Evolutionary conservation across 2,797 vertebrate species (phyloP).

Genomic region (Hephaestus fuliginosus): DNA sequence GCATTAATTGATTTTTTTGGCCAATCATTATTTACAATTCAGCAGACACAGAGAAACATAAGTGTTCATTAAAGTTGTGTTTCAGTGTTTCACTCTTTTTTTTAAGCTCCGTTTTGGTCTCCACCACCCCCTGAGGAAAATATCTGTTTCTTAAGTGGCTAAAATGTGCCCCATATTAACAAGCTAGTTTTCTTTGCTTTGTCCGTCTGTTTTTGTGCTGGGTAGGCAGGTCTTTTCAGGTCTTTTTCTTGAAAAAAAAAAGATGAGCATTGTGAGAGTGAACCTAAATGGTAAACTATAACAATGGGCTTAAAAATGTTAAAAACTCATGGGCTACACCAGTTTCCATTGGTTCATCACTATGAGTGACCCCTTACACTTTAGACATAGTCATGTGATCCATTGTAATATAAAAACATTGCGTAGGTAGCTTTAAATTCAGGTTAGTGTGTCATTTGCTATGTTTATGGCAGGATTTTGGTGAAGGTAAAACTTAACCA

Average conservation of each 20-base stretch:
- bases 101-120: conserved; percentile 1
- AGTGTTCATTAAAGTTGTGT: neutral
- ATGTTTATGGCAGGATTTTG: neutral
- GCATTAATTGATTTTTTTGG: too few species aligned
- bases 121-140: neutral
- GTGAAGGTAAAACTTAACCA: neutral
- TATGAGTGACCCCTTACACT: neutral
- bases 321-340: neutral
- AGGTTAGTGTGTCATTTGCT: neutral
- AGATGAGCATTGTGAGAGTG: neutral
- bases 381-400: neutral
- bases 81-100: neutral
- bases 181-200: neutral
- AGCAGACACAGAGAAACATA: neutral
- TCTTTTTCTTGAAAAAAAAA: conserved; percentile 7
- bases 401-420: neutral
- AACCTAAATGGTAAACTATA: neutral
- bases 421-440: neutral
- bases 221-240: neutral
- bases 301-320: neutral
- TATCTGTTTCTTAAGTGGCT: neutral
- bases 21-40: neutral
- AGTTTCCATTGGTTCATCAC: neutral
- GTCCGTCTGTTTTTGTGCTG: too few species aligned
- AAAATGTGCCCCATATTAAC: neutral